Evolutionary conservation across 2,888 invertebrate genomes (phyloP).

Genomic region (Tyria jacobaeae): DNA sequence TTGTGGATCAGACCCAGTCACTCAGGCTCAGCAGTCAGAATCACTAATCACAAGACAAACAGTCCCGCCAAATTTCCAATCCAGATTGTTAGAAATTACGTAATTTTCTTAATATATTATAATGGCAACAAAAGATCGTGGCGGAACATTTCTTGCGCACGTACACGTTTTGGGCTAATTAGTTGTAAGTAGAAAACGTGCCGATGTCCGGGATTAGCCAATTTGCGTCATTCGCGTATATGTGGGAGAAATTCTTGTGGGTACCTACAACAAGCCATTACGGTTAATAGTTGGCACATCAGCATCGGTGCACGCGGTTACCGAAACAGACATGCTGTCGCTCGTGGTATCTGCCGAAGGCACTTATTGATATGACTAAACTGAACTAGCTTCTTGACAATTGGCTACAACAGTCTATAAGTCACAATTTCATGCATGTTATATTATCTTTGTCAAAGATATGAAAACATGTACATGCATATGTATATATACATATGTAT

Average conservation of each 20-base stretch:
- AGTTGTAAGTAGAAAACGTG: constrained; percentile 15
- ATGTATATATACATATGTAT: too few relatives aligned
- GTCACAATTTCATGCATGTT: too few relatives aligned
- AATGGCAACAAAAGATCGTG: constrained; percentile 18
- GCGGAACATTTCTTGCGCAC: constrained; percentile 19
- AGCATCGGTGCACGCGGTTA: not conserved
- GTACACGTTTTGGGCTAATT: constrained; percentile 29
- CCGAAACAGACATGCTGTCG: constrained; percentile 4
- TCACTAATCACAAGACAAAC: too few relatives aligned
- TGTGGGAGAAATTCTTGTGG: not conserved
- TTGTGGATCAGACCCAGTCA: too few relatives aligned
- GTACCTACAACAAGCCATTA: too few relatives aligned
- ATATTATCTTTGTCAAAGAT: too few relatives aligned
- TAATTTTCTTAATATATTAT: constrained; percentile 17
- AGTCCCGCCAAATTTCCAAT: too few relatives aligned
- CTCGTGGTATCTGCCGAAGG: not conserved
- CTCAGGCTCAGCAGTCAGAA: too few relatives aligned
- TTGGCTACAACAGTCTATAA: too few relatives aligned
- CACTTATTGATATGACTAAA: not conserved
- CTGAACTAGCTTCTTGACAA: not conserved
- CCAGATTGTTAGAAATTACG: not conserved
- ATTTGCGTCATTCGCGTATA: constrained; percentile 8
- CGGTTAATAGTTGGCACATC: constrained; percentile 4
- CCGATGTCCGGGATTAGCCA: not conserved
- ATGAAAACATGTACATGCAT: too few relatives aligned